Evolutionary conservation across 2,113 vertebrate species (phyloP), one percentile per base, ranked within the genome.

Genomic region (Caranx ignobilis): DNA sequence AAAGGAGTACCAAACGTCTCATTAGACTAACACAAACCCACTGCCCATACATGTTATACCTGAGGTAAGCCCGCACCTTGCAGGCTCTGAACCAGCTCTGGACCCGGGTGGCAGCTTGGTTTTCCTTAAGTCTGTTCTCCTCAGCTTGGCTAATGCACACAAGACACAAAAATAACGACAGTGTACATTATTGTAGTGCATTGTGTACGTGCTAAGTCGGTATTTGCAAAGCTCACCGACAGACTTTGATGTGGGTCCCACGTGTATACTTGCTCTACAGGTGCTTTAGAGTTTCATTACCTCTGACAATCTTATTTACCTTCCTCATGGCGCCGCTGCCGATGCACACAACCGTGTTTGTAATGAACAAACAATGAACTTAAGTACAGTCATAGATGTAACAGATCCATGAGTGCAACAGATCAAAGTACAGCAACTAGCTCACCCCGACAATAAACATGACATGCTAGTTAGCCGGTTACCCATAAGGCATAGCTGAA

Each of bases 61-160:
- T 96, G 77, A 99, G 85, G 72, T 96, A 96, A 19, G 93, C 92
- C 41, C 95, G 94, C 41, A 96, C 92, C 82, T 84, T 93, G 69
- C 94, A 96, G 74, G 95, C 96, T 94, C 96, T 93, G 90, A 97
- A 96, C 95, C 96, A 97, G 92, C 96, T 96, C 92, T 99, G 97
- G 61, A 99, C 97, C 85, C 48, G 90, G 56, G 95, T 79, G 34
- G 95, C 96, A 5, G 96, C 96, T 34, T 87, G 68, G 83, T 95
- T 90, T 66, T 96, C 94, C 26, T 4, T 83, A 84, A 83, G 81
- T 80, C 96, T 94, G 71, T 93, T 89, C 82, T 92, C 87, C 80
- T 97, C 94, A 12, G 94, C 91, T 87, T 80, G 78, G 31, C 98
- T 99, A 77, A 37, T 21, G 3, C 10, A 73, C 43, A 88, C 19